phyloP scores from a whole-genome alignment of 92 coral and sea anemone species.

The Galaxea fascicularis region DNA sequence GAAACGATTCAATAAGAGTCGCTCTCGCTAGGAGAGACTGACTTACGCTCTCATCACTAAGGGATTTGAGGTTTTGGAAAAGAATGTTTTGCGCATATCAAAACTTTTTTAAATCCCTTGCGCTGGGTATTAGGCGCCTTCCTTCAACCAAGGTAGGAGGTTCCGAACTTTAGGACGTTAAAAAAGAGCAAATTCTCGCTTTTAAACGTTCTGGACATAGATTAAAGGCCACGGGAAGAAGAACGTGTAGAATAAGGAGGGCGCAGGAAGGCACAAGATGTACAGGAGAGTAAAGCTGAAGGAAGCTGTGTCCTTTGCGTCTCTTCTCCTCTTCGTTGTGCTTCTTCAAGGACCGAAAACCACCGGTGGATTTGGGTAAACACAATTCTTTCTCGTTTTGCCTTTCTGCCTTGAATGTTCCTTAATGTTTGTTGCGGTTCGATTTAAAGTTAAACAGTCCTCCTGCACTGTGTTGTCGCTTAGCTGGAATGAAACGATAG shows the following conservation, averaged over 20 bases:
- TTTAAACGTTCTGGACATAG: background rate
- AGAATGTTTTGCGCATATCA: slow-evolving; percentile 37
- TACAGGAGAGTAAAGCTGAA: slow-evolving; percentile 7
- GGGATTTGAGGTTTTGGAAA: slow-evolving; percentile 33
- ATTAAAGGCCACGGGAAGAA: background rate
- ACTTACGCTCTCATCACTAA: background rate
- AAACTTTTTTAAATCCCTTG: slow-evolving; percentile 17
- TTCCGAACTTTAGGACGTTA: background rate
- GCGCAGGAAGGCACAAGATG: slow-evolving; percentile 10
- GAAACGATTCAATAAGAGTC: slow-evolving; percentile 4
- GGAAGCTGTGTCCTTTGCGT: background rate
- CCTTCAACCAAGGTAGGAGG: background rate
- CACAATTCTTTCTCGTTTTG: background rate
- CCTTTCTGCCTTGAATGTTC: background rate
- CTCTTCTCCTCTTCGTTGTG: background rate
- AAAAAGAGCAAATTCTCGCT: background rate
- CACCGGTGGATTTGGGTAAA: slow-evolving; percentile 20
- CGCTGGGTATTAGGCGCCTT: slow-evolving; percentile 21
- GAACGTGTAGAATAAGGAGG: background rate
- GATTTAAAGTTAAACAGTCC: background rate
- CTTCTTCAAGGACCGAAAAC: slow-evolving; percentile 16
- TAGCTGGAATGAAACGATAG: background rate
- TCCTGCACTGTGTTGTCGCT: too few species aligned
- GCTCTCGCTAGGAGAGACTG: background rate
- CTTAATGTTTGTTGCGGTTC: background rate